Evolutionary conservation across 2,113 vertebrate genomes (phyloP).

Genomic region (Urocynchramus pylzowi): DNA sequence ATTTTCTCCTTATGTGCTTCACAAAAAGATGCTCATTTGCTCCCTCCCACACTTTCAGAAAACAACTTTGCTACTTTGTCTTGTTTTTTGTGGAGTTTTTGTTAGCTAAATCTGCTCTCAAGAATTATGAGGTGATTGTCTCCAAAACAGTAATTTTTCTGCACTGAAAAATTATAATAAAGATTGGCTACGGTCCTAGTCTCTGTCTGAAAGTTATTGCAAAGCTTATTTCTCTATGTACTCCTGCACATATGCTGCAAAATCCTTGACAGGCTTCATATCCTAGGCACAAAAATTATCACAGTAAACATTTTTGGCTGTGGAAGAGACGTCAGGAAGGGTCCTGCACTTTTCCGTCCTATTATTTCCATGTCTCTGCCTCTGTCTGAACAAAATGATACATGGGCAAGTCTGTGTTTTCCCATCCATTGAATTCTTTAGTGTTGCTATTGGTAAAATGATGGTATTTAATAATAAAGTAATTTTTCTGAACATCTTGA

Average conservation of each 20-base stretch:
- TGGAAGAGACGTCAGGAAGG: background rate
- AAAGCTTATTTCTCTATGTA: background rate
- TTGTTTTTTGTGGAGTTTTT: background rate
- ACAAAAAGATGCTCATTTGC: conserved; percentile 14
- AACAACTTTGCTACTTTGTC: background rate
- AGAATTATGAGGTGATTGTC: background rate
- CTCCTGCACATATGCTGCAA: background rate
- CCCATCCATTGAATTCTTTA: background rate
- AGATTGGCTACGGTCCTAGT: background rate
- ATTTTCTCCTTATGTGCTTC: conserved; percentile 1
- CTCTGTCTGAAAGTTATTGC: background rate
- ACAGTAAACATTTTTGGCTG: background rate
- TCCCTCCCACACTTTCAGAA: conserved; percentile 27
- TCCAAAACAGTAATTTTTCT: background rate
- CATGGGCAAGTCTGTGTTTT: background rate
- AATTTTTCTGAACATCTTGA: background rate
- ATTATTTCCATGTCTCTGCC: background rate
- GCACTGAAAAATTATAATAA: background rate
- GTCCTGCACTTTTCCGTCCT: background rate
- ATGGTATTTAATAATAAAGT: background rate
- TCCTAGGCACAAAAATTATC: background rate
- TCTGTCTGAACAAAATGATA: background rate
- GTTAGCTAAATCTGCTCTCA: background rate
- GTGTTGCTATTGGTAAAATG: background rate
- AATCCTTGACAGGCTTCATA: background rate